Conservation (phyloP, 2,888 invertebrate species). For the Dromius quadrimaculatus region DNA sequence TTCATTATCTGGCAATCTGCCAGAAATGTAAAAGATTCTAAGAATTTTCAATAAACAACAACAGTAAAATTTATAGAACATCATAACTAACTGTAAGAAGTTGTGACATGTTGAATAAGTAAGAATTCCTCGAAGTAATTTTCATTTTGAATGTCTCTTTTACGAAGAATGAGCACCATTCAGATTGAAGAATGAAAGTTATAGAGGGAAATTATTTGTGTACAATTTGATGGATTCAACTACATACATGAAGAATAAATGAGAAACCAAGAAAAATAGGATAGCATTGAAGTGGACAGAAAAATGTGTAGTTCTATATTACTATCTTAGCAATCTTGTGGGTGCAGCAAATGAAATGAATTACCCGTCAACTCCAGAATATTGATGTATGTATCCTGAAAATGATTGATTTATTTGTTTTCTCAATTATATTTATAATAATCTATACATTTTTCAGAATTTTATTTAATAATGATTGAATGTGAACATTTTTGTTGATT, state of each 20-base stretch:
- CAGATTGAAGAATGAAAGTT: conserved; percentile 10
- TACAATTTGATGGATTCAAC: neutral
- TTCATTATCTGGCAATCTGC: neutral
- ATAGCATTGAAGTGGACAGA: conserved; percentile 21
- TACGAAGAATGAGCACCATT: neutral
- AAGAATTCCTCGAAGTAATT: neutral
- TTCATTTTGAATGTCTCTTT: neutral
- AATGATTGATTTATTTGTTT: conserved; percentile 29
- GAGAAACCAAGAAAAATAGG: conserved; percentile 10
- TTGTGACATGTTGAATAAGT: neutral
- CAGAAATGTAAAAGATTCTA: neutral
- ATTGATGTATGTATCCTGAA: conserved; percentile 17
- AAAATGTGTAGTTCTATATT: conserved; percentile 25
- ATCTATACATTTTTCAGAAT: too few relatives aligned
- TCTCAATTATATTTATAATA: too few relatives aligned
- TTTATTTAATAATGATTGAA: too few relatives aligned
- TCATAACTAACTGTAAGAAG: too few relatives aligned
- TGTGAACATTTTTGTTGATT: too few relatives aligned
- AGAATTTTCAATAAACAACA: neutral
- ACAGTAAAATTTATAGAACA: too few relatives aligned
- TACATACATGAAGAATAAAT: conserved; percentile 1
- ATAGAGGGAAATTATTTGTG: neutral
- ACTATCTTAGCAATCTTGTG: conserved; percentile 12
- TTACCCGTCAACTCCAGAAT: neutral
- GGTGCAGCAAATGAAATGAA: conserved; percentile 6